Evolutionary conservation across 2,888 invertebrate genomes (phyloP), one percentile per base, ranked within the genome.

Genomic region (Noctua pronuba): DNA sequence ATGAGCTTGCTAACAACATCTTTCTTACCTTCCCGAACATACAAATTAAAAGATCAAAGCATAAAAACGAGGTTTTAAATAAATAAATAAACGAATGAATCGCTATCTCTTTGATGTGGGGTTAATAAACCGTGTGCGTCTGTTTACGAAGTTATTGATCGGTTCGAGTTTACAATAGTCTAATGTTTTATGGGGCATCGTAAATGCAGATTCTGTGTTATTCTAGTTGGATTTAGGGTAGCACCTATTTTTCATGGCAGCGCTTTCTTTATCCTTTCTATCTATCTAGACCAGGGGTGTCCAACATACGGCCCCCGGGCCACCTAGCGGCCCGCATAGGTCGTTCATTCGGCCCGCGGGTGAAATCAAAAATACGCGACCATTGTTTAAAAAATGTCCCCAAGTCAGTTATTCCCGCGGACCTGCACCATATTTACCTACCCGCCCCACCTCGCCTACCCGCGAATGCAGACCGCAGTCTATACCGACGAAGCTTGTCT

Each of bases 11-110:
- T 66, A 78, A 75, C 35, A 81, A 84, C 46, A 77, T 77, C 83
- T 85, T 78, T 80, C 60, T 81, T n/a, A 73, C 49, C 64, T 58
- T 58, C 72, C 74, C 24, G 77, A 82, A 79, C 86, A 83, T 82
- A 88, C 89, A 91, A 90, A 91, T 89, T 88, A 88, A 73, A 86
- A 92, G 88, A 92, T 91, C 90, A 90, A 72, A 86, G 83, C 83
- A 84, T 83, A 80, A 85, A 89, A 90, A 89, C 88, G 83, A 87
- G 87, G 73, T 82, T 85, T 86, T 88, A 90, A 90, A 92, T 89
- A 92, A 92, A 90, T 84, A 90, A 88, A 90, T 85, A 86, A 79
- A 72, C 71, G 38, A 64, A 41, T 72, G 77, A 67, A 85, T 79
- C 66, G 69, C 71, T 77, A 79, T 81, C 82, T 70, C 92, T 93